Percentiles rank a stretch among this genome's conserved stretches.
Conservation (phyloP, 2,113 vertebrate species). For the Semnopithecus entellus region DNA sequence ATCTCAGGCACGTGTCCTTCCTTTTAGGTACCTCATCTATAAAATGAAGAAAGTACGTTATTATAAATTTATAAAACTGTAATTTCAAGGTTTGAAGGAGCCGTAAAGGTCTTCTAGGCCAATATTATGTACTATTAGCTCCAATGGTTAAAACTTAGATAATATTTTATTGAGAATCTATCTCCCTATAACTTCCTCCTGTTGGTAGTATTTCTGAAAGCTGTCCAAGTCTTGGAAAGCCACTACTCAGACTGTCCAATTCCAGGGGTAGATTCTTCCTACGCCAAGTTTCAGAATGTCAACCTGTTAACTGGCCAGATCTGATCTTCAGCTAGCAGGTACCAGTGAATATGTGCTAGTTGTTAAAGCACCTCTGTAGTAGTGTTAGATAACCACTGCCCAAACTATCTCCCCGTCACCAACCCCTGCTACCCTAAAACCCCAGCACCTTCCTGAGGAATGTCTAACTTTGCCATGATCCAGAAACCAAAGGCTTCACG, state of each 20-base stretch:
- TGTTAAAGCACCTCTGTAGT: neutral
- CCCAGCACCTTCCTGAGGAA: neutral
- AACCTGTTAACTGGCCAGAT: neutral
- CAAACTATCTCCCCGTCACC: neutral
- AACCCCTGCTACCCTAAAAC: neutral
- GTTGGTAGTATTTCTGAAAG: slow-evolving; percentile 34
- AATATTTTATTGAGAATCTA: neutral
- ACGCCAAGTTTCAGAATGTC: neutral
- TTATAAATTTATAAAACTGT: too few species aligned
- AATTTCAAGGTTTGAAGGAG: neutral
- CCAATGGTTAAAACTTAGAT: neutral
- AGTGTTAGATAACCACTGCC: neutral
- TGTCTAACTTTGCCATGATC: neutral
- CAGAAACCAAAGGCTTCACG: neutral
- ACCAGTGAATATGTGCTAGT: neutral
- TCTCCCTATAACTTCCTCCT: neutral
- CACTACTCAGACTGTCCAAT: neutral
- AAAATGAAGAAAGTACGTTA: neutral
- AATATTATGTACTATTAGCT: neutral
- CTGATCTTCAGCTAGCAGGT: neutral
- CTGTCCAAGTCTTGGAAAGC: neutral
- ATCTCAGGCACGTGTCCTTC: neutral
- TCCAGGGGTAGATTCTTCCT: neutral
- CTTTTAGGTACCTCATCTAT: neutral
- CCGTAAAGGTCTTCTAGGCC: neutral